Base-by-base conservation (phyloP, 2,113 vertebrate species). In the Chaetura pelagica region DNA sequence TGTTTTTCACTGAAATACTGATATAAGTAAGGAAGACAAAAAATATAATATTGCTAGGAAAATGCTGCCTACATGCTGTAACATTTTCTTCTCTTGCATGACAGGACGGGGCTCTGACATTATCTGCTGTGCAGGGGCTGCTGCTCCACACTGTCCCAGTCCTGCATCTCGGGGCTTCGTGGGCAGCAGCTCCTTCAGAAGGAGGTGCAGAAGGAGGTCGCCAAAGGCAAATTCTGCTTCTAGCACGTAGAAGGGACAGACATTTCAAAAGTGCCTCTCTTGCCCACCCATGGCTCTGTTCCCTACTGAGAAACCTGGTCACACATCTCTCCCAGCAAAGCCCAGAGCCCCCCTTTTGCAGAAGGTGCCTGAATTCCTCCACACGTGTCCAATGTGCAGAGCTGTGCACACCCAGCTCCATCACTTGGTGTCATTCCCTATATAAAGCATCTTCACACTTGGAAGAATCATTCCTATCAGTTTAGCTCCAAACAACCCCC, bases 231-330 rank as follows among this genome's bases (percentile, higher is more conserved):
- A 42, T 46, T 34, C 32, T 48, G 38, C 14, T 64, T 10, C 57
- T 52, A 40, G 4, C 35, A 34, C 2, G 14, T 3, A 34, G 34
- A n/a, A 79, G 15, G 10, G 51, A 16, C 11, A 52, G 32, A 27
- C 30, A 34, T 24, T 26, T 44, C 23, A 30, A 44, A 57, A 24
- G 24, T 1, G 1, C 8, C n/a, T 22, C 11, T 51, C 35, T 57
- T 1, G 3, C 35, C 48, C 19, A 3, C n/a, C 61, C 2, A 0
- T 8, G 26, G 46, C 34, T 55, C 59, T 54, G 51, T 51, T 82
- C n/a, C 63, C 40, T 4, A 3, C 30, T 12, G 26, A 7, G 58
- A 1, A 4, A 4, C 4, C 0, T 2, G 12, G 32, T n/a, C 62
- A 22, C 22, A 62, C 8, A 2, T 38, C 40, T 49, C 35, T 62